phyloP scores from a whole-genome alignment of 2,797 vertebrate species.

The Silurus lanzhouensis region DNA sequence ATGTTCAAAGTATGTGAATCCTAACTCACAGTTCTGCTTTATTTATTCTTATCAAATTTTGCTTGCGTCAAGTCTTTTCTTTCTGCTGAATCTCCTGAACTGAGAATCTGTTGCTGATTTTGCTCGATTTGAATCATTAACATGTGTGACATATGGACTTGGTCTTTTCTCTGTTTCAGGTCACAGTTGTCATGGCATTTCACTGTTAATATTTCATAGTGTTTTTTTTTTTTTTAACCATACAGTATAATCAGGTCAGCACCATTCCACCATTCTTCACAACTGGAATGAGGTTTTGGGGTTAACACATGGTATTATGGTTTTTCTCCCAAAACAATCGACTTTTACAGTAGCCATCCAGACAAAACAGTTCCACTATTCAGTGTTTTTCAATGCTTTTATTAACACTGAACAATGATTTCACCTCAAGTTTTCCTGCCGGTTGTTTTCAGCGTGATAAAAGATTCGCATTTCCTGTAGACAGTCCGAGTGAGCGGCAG shows the following conservation, averaged over 20 bases:
- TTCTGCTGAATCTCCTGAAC: neutral
- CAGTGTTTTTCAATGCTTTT: neutral
- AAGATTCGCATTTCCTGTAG: no score
- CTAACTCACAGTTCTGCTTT: neutral
- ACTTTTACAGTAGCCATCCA: neutral
- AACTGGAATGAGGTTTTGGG: neutral
- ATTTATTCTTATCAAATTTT: no score
- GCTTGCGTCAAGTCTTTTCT: neutral
- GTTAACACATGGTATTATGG: neutral
- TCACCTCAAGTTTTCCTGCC: neutral
- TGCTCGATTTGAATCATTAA: slow-evolving; percentile 1
- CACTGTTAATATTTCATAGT: no score
- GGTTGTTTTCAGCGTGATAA: no score
- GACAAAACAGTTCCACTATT: neutral
- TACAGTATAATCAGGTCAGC: slow-evolving; percentile 3
- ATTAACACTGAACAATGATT: neutral
- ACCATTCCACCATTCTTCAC: neutral
- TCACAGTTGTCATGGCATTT: neutral
- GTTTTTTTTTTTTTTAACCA: neutral
- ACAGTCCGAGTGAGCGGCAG: no score
- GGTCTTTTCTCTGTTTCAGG: neutral
- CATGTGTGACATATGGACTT: slow-evolving; percentile 2
- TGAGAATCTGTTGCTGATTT: neutral
- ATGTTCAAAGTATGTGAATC: neutral
- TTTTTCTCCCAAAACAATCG: neutral